phyloP scores from a whole-genome alignment of 2,113 vertebrate genomes.

The Apeltes quadracus region DNA sequence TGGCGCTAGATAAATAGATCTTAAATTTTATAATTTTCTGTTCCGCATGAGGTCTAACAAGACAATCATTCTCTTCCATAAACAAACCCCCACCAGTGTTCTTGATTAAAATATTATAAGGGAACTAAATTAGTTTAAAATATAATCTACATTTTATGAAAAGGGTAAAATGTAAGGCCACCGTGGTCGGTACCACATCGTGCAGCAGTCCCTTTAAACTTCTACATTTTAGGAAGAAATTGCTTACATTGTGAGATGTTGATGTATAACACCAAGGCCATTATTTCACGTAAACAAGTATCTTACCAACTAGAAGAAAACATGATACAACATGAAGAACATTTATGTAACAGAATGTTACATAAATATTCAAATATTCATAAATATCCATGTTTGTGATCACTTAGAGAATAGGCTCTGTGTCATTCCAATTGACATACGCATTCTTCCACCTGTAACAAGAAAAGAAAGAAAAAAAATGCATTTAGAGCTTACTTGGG shows the following conservation, averaged over 20 bases:
- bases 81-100: not conserved
- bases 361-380: too few relatives aligned
- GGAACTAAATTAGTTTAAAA: not conserved
- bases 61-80: slow-evolving; percentile 1
- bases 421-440: slow-evolving; percentile 89
- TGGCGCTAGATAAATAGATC: not conserved
- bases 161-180: slow-evolving; percentile 38
- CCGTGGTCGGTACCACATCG: slow-evolving; percentile 17
- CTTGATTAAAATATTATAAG: slow-evolving; percentile 1
- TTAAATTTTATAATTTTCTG: slow-evolving; percentile 1
- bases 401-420: slow-evolving; percentile 92
- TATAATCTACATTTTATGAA: not conserved
- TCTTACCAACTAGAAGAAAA: not conserved
- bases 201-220: not conserved
- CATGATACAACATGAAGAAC: not conserved
- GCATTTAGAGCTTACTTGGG: not conserved
- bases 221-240: not conserved
- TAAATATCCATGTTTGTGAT: too few relatives aligned
- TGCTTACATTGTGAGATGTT: not conserved
- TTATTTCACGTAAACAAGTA: not conserved
- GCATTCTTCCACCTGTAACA: slow-evolving; percentile 89
- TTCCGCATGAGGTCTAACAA: slow-evolving; percentile 12
- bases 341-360: rapidly evolving
- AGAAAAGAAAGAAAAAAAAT: not conserved
- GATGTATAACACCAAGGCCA: not conserved